Percentiles rank a stretch among this genome's conserved stretches.
Conservation (phyloP, 2,113 vertebrate species). For the Thunnus thynnus region DNA sequence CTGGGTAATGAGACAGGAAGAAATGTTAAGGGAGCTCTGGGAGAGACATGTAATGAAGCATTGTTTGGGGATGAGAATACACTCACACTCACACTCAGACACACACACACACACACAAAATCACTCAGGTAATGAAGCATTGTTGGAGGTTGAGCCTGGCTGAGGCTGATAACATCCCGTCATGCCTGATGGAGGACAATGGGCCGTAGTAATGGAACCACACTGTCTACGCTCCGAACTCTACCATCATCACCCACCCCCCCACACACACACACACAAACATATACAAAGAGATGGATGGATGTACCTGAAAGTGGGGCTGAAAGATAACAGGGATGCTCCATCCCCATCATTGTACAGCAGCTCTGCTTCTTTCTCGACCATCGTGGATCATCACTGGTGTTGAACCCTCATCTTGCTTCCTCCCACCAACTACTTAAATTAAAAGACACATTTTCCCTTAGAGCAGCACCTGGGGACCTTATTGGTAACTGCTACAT, state of each 20-base stretch:
- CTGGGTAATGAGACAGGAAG: slow-evolving; percentile 67
- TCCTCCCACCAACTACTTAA: slow-evolving; percentile 32
- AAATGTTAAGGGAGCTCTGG: slow-evolving; percentile 64
- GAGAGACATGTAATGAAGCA: slow-evolving; percentile 69
- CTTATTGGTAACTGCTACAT: slow-evolving; percentile 13
- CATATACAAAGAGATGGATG: slow-evolving; percentile 29
- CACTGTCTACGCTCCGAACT: slow-evolving; percentile 41
- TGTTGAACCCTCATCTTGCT: too few relatives aligned
- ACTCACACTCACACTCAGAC: slow-evolving; percentile 24
- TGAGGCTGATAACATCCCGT: slow-evolving; percentile 81
- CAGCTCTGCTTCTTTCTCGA: slow-evolving; percentile 4
- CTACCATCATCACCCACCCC: slow-evolving; percentile 29
- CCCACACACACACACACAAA: slow-evolving; percentile 18
- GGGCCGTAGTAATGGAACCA: slow-evolving; percentile 67
- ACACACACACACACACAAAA: slow-evolving; percentile 39
- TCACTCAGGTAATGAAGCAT: slow-evolving; percentile 79
- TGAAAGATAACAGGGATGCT: slow-evolving; percentile 29
- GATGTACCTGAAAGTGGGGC: slow-evolving; percentile 29
- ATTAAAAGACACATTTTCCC: slow-evolving; percentile 57
- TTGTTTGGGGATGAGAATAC: slow-evolving; percentile 56
- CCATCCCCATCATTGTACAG: neutral
- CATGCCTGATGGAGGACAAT: slow-evolving; percentile 80
- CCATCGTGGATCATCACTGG: slow-evolving; percentile 26
- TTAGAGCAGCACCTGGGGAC: slow-evolving; percentile 3
- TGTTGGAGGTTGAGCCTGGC: slow-evolving; percentile 76